phyloP scores from a whole-genome alignment of 2,888 invertebrate species.

The Uropetala carovei region DNA sequence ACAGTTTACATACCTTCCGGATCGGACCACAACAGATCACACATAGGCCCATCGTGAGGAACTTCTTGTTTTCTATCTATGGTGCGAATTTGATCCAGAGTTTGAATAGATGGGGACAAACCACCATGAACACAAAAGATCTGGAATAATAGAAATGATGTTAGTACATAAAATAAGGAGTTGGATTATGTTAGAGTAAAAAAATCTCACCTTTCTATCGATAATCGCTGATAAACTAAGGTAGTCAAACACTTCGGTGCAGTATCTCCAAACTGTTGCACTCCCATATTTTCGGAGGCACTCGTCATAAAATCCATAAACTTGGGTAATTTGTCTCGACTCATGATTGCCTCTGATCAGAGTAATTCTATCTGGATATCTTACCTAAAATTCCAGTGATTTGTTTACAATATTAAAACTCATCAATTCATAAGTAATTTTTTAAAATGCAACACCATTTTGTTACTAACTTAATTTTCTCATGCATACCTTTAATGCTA shows the following conservation, averaged over 20 bases:
- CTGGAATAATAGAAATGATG: slow-evolving; percentile 72
- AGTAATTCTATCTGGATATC: slow-evolving; percentile 99
- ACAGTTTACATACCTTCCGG: slow-evolving; percentile 87
- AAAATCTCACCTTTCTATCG: slow-evolving; percentile 85
- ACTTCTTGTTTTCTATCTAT: slow-evolving; percentile 99
- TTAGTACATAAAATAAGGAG: neutral
- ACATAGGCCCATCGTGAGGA: slow-evolving; percentile 99
- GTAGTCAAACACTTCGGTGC: slow-evolving; percentile 99
- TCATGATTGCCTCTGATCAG: slow-evolving; percentile 99
- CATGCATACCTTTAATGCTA: slow-evolving; percentile 93
- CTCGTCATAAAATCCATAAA: slow-evolving; percentile 99
- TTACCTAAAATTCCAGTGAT: slow-evolving; percentile 80
- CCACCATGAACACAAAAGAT: slow-evolving; percentile 99
- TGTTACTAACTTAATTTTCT: neutral
- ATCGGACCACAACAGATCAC: slow-evolving; percentile 99
- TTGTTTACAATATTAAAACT: slow-evolving; percentile 10
- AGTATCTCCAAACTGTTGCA: slow-evolving; percentile 99
- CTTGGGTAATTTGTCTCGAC: slow-evolving; percentile 99
- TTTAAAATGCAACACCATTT: neutral
- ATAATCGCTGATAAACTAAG: slow-evolving; percentile 97
- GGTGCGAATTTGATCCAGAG: slow-evolving; percentile 97
- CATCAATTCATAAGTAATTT: neutral
- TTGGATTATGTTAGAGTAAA: slow-evolving; percentile 23
- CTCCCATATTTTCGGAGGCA: slow-evolving; percentile 99
- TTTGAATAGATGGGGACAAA: slow-evolving; percentile 98